Base-by-base conservation (phyloP, 1,140 invertebrate species). In the Thaumatotibia leucotreta region DNA sequence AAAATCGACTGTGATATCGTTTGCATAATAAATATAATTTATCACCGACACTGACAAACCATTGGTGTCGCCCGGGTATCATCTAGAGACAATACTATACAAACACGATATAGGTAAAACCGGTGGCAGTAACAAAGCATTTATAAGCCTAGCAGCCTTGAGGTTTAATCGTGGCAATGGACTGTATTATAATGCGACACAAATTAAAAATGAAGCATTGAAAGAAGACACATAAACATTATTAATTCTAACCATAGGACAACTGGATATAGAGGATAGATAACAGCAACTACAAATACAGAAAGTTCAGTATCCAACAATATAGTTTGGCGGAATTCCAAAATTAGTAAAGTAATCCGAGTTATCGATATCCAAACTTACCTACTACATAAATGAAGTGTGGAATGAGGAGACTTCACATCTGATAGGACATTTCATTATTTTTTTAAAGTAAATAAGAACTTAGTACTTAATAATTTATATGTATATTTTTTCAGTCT, bases 51-150 rank as follows among this genome's bases (percentile, higher is more conserved):
- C 66, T 74, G 74, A 45, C 39, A 45, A 80, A 73, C 66, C 62
- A 76, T 76, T 81, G 81, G 77, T 80, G 81, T 82, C 79, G 77
- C 67, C 69, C 58, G 74, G 74, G 69, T 67, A 67, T 78, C 75
- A 67, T 65, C 74, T 76, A 74, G 79, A 79, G 80, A 81, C 84
- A 81, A 81, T 81, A 75, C 65, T 33, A 39, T 39, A 39, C 20
- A 17, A 20, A 45, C 66, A 67, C 73, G 72, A 72, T 75, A 24
- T 76, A 63, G 67, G 82, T 84, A 88, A 83, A 85, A 86, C 84
- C 80, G 80, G 85, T 89, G 86, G 86, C 79, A n/a, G 23, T 58
- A 58, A 58, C 52, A 58, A 58, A 58, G 24, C 23, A 29, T 31
- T 27, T 58, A 58, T 58, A 58, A 58, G 24, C 24, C 14, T 58